Conservation (phyloP, 2,113 vertebrate genomes). For the Brachyhypopomus gauderio region DNA sequence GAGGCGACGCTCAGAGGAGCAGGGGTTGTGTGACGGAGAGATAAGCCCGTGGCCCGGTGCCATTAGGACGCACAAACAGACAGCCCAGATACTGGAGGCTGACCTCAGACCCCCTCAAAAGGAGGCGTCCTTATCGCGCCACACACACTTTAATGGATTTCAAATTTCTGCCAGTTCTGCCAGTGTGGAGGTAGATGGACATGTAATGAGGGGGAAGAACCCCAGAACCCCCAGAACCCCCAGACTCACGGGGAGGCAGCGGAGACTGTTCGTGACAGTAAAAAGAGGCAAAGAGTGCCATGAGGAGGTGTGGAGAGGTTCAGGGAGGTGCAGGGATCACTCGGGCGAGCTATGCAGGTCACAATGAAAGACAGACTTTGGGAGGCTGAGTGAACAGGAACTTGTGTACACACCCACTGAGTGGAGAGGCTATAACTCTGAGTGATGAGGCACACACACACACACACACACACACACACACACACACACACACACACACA, state of each 20-base stretch:
- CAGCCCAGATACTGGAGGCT: conserved; percentile 32
- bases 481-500: too few species aligned
- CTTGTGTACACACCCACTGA: conserved; percentile 56
- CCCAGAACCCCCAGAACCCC: conserved; percentile 20
- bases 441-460: conserved; percentile 43
- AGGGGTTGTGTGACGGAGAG: conserved; percentile 53
- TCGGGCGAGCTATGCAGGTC: conserved; percentile 10
- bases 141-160: conserved; percentile 57
- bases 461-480: too few species aligned
- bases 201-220: conserved; percentile 17
- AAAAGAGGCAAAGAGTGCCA: conserved; percentile 25
- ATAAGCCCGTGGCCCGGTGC: conserved; percentile 53
- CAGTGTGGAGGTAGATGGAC: conserved; percentile 48
- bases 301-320: not conserved
- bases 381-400: conserved; percentile 63
- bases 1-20: conserved; percentile 46
- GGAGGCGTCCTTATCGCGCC: conserved; percentile 54
- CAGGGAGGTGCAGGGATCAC: conserved; percentile 33
- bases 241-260: not conserved
- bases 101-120: conserved; percentile 47
- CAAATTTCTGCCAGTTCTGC: conserved; percentile 37
- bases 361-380: conserved; percentile 41
- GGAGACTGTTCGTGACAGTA: conserved; percentile 20
- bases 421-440: conserved; percentile 67
- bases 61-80: conserved; percentile 46